phyloP scores from a whole-genome alignment of 2,888 invertebrate genomes.

The Eupithecia subfuscata region DNA sequence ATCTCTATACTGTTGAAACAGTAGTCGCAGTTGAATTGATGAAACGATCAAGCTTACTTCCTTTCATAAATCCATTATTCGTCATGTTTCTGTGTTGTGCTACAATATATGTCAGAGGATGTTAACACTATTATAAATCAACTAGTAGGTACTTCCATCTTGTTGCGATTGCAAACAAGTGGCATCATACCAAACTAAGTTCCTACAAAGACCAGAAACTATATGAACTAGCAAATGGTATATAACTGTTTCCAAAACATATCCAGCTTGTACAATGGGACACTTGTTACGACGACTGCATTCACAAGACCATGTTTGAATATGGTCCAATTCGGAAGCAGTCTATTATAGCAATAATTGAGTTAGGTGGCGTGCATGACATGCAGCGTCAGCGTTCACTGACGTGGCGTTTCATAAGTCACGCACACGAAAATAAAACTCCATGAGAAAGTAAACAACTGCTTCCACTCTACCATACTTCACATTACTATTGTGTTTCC shows the following conservation, averaged over 20 bases:
- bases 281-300: conserved; percentile 20
- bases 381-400: conserved; percentile 36
- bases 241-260: conserved; percentile 3
- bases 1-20: conserved; percentile 54
- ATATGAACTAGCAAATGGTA: conserved; percentile 10
- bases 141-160: not conserved
- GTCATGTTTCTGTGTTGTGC: conserved; percentile 36
- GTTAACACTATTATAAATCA: not conserved
- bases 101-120: conserved; percentile 5
- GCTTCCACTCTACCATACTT: conserved; percentile 19
- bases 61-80: conserved; percentile 47
- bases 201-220: not conserved
- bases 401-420: conserved; percentile 68
- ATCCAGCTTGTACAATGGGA: conserved; percentile 11
- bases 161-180: not conserved
- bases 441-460: conserved; percentile 66
- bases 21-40: conserved; percentile 57
- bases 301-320: conserved; percentile 24
- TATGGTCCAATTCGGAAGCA: conserved; percentile 31
- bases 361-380: conserved; percentile 48
- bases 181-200: not conserved
- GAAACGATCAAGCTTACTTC: conserved; percentile 46
- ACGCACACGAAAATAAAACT: conserved; percentile 60
- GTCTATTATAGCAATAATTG: conserved; percentile 41
- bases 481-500: not conserved